Percentiles rank a stretch among this genome's conserved stretches.
phyloP scores from a whole-genome alignment of 2,888 invertebrate genomes.

The Nymphalis polychloros region DNA sequence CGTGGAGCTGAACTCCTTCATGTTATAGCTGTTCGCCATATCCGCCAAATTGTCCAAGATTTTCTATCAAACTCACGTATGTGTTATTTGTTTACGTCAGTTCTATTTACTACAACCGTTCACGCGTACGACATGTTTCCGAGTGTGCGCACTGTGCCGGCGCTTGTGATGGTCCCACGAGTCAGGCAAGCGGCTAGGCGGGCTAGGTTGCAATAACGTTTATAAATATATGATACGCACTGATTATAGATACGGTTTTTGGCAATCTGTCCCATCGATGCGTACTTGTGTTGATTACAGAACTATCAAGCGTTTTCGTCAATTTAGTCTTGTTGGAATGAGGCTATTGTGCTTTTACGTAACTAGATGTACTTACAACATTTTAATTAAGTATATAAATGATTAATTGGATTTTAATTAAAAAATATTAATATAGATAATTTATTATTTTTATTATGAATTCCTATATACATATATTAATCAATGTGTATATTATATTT shows the following conservation, averaged over 20 bases:
- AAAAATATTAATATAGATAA: too few relatives aligned
- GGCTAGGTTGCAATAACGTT: constrained; percentile 45
- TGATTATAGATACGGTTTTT: constrained; percentile 17
- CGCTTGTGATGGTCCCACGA: constrained; percentile 49
- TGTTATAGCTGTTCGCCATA: constrained; percentile 72
- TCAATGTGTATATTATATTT: too few relatives aligned
- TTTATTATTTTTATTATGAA: too few relatives aligned
- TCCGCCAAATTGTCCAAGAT: constrained; percentile 43
- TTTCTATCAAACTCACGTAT: constrained; percentile 28
- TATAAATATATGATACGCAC: constrained; percentile 52
- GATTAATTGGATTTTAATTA: too few relatives aligned
- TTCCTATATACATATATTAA: too few relatives aligned
- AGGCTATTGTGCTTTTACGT: too few relatives aligned
- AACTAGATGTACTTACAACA: too few relatives aligned
- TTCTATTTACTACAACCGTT: constrained; percentile 20
- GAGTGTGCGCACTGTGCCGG: constrained; percentile 47
- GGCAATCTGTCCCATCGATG: constrained; percentile 13
- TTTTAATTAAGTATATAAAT: too few relatives aligned
- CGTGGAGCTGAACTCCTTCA: constrained; percentile 79
- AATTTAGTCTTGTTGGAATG: too few relatives aligned
- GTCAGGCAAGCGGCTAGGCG: constrained; percentile 44
- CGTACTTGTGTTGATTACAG: background rate
- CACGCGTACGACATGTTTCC: constrained; percentile 55
- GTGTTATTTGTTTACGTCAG: constrained; percentile 44
- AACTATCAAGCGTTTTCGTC: background rate